These are phyloP conservation scores for Stegodyphus mimosarum DNA, from an alignment of 1,140 invertebrate genomes.

Conservation along the genomic window DNA sequence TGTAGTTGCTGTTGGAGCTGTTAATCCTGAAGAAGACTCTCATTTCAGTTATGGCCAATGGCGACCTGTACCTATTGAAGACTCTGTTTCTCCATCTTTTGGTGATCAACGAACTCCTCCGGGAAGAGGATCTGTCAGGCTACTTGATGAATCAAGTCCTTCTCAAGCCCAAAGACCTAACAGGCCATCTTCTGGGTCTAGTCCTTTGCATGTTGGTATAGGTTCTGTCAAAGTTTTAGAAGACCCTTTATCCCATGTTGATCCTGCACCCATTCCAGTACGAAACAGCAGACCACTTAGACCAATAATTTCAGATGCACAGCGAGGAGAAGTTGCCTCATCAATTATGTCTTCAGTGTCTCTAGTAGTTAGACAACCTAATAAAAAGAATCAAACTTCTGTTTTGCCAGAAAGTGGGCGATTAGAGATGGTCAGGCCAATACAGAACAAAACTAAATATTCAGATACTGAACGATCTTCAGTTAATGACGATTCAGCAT, in stretches of 20 bases:
- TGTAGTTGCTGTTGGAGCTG: conserved; percentile 9
- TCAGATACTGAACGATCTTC: neutral
- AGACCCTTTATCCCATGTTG: conserved; percentile 39
- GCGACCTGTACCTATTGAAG: conserved; percentile 50
- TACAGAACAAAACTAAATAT: neutral
- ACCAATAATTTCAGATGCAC: neutral
- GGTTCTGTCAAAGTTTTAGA: conserved; percentile 45
- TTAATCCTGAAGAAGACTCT: conserved; percentile 25
- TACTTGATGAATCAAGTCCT: conserved; percentile 16
- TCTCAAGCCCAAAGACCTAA: neutral
- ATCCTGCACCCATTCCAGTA: conserved; percentile 27
- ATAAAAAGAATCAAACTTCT: conserved; percentile 3
- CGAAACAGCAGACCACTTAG: neutral
- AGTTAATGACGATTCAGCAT: neutral
- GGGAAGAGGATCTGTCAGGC: neutral
- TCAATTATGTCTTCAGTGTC: conserved; percentile 56
- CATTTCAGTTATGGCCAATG: conserved; percentile 42
- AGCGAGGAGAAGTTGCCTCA: conserved; percentile 25
- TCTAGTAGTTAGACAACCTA: conserved; percentile 24
- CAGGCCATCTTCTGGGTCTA: neutral
- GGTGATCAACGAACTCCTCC: conserved; percentile 1
- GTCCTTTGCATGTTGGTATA: conserved; percentile 8
- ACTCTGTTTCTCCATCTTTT: conserved; percentile 39
- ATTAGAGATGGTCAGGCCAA: neutral
- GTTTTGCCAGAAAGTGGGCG: neutral